Base-by-base conservation (phyloP, 1,140 invertebrate genomes). In the Arctopsyche grandis region DNA sequence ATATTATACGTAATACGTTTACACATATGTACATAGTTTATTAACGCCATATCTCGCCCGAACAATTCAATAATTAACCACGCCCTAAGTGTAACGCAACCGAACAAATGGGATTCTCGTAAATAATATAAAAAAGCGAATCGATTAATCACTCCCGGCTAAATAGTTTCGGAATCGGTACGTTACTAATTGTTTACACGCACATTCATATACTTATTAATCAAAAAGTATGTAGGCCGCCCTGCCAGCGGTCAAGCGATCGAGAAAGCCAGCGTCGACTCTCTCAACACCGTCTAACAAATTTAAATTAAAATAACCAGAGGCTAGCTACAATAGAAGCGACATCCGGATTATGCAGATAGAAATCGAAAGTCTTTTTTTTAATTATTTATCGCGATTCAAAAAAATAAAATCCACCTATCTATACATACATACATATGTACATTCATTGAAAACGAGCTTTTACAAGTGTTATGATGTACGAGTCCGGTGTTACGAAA, bases 31-130 rank as follows among this genome's bases (percentile, higher is more conserved):
- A 29, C 3, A 26, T n/a, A 14, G 63, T 66, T 66, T 22, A 66
- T 66, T 66, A 66, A 60, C 56, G 56, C 24, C 14, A 66, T 66
- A 26, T 66, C 21, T 12, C 21, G 19, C 9, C 21, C 9, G 22
- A 66, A 66, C 63, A 66, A 66, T 66, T 66, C 63, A 66, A 66
- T 66, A 26, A 66, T 66, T 66, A 66, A 26, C 63, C 63, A 66
- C 63, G 63, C 63, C 63, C 24, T 38, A 38, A 38, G 29, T 14
- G 63, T 26, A 22, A 66, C 63, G 63, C 63, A 66, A 66, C 63
- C 16, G 48, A 52, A 52, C 48, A 52, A 52, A 52, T 52, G 10
- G 24, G 9, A 26, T 66, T 66, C 21, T 66, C 63, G 63, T 66
- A 66, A 12, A 66, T 22, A 66, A 24, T 12, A 24, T 26, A 66